Conservation (phyloP, 2,113 vertebrate genomes). For the Coptodon rendalli region DNA sequence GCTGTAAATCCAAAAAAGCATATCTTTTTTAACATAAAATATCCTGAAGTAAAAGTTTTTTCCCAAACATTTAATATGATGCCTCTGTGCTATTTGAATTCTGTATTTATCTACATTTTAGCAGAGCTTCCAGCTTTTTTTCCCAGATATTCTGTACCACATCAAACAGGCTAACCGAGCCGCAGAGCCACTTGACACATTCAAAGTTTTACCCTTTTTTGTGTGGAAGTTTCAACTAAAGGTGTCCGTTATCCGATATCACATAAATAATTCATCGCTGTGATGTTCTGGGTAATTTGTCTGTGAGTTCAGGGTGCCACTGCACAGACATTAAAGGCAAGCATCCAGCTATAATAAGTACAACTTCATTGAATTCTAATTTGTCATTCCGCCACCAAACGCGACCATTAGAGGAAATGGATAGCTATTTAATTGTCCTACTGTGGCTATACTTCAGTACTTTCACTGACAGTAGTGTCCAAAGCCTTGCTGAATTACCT, state of each 20-base stretch:
- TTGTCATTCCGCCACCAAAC: slow-evolving; percentile 58
- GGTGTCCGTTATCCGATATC: slow-evolving; percentile 1
- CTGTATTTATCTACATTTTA: background rate
- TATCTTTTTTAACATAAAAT: background rate
- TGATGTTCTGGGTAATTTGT: slow-evolving; percentile 50
- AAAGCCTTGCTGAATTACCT: slow-evolving; percentile 36
- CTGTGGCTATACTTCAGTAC: slow-evolving; percentile 31
- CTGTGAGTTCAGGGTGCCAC: slow-evolving; percentile 41
- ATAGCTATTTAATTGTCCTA: slow-evolving; percentile 59
- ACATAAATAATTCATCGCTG: slow-evolving; percentile 37
- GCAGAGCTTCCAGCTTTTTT: fast-evolving
- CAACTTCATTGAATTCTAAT: slow-evolving; percentile 63
- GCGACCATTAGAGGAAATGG: slow-evolving; percentile 46
- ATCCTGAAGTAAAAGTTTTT: background rate
- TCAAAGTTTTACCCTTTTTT: background rate
- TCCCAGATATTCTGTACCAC: background rate
- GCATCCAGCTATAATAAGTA: slow-evolving; percentile 52
- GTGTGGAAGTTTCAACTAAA: slow-evolving; percentile 3
- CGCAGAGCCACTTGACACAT: background rate
- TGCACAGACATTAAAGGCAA: slow-evolving; percentile 33
- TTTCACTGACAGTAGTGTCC: slow-evolving; percentile 17
- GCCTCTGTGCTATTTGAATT: background rate
- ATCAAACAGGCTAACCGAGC: background rate
- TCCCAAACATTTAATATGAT: background rate
- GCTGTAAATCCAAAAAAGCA: background rate